Evolutionary conservation across 2,797 vertebrate species (phyloP), one percentile per base, ranked within the genome.

Genomic region (Hypotaenidia philippensis): DNA sequence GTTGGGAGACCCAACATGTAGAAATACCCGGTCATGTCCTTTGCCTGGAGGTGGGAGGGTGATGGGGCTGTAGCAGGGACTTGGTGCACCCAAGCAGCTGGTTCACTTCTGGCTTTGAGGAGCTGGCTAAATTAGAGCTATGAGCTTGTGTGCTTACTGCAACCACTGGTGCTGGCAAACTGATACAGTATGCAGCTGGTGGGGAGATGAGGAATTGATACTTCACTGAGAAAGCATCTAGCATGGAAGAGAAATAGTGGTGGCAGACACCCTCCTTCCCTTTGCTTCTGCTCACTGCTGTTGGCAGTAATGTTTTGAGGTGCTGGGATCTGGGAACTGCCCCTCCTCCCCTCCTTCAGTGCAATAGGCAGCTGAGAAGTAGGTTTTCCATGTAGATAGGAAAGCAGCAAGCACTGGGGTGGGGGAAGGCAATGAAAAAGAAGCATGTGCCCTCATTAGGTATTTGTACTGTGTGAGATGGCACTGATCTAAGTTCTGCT

Each of bases 1-100:
- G 32, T 1, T 77, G 72, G 36, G 64, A 50, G 57, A 41, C 3
- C 9, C 6, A n/a, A 13, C 0, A 0, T 26, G n/a, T 17, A 59
- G 70, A 26, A 64, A 41, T 27, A 36, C 5, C 5, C 11, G 9
- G 31, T 17, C 52, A 26, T 15, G 9, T 83, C 34, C 7, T 29
- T 13, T 72, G 50, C 41, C 38, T 56, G 50, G 26, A 75, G 34
- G 71, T 59, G 52, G 14, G 44, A 50, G 34, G 1, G 4, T 60
- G 60, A 44, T 21, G 52, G 25, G 57, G 45, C 19, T 87, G 40
- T 32, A n/a, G 32, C 5, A 29, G 18, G 53, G 32, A 80, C 8
- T 19, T 23, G 3, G 3, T 26, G 36, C 66, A 49, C 15, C 32
- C 29, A 14, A 49, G 45, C 10, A 69, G 45, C 29, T 63, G 23